Percentiles rank a stretch among this genome's conserved stretches.
phyloP scores from a whole-genome alignment of 2,113 vertebrate species.

The Hemiprocne comata region DNA sequence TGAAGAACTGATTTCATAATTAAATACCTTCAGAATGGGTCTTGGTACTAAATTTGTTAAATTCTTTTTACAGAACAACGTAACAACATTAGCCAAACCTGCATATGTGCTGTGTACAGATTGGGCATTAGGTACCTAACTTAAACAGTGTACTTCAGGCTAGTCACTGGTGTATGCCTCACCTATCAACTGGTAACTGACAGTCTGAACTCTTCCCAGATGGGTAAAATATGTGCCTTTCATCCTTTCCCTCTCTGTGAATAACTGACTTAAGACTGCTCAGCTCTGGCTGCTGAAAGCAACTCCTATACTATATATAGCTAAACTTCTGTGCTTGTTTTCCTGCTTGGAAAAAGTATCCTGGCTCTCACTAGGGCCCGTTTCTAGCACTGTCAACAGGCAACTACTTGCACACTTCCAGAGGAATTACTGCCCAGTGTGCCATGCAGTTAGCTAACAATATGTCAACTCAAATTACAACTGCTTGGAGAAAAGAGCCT shows the following conservation, averaged over 20 bases:
- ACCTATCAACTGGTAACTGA: neutral
- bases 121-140: neutral
- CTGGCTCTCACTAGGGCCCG: neutral
- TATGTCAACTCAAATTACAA: conserved; percentile 31
- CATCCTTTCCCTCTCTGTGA: neutral
- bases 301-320: neutral
- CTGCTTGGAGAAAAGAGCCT: neutral
- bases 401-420: neutral
- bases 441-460: neutral
- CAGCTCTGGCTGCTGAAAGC: neutral
- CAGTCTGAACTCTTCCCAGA: neutral
- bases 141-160: neutral
- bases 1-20: neutral
- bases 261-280: neutral
- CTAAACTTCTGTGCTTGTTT: neutral
- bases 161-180: neutral
- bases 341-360: neutral
- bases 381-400: neutral
- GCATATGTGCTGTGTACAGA: neutral
- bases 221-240: neutral
- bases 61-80: neutral
- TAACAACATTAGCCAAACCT: neutral
- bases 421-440: neutral
- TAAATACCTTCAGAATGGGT: neutral
- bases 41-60: neutral